A percentile compares a stretch with the other conserved stretches of the same genome.
These are phyloP conservation scores for Campopleginae sp. DNA, from an alignment of 2,888 invertebrate genomes.

Conservation along the genomic window DNA sequence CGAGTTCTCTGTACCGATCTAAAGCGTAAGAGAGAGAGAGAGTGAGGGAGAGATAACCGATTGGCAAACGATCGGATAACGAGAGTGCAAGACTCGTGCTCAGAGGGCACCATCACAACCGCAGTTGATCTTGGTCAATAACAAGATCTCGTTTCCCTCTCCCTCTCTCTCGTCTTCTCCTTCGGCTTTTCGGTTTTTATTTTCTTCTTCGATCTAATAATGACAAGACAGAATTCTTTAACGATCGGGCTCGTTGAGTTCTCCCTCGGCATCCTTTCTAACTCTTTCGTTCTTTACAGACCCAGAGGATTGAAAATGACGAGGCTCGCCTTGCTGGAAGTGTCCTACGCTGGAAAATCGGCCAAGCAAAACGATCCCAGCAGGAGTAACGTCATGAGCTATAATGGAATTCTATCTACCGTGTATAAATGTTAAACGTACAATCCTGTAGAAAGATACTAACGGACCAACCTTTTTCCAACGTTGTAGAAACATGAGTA, in stretches of 20 bases:
- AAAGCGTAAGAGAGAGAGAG: constrained; percentile 14
- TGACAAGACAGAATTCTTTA: constrained; percentile 42
- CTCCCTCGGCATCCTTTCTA: not conserved
- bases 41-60: constrained; percentile 22
- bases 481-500: not conserved
- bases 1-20: constrained; percentile 55
- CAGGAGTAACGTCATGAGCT: not conserved
- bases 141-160: constrained; percentile 9
- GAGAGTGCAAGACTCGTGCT: constrained; percentile 44
- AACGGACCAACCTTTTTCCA: constrained; percentile 5
- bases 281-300: constrained; percentile 42
- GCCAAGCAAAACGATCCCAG: constrained; percentile 28
- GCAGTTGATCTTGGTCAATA: constrained; percentile 22
- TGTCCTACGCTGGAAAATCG: constrained; percentile 15
- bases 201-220: constrained; percentile 32
- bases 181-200: not conserved
- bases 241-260: constrained; percentile 65
- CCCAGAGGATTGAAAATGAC: constrained; percentile 43
- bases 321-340: constrained; percentile 17
- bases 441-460: constrained; percentile 2
- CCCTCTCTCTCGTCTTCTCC: not conserved
- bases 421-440: not conserved
- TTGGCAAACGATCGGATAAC: constrained; percentile 61
- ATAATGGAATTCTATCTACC: not conserved
- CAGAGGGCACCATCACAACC: constrained; percentile 2